These are phyloP conservation scores for Psephotus haematonotus DNA, from an alignment of 2,113 vertebrate genomes.

Conservation along the genomic window DNA sequence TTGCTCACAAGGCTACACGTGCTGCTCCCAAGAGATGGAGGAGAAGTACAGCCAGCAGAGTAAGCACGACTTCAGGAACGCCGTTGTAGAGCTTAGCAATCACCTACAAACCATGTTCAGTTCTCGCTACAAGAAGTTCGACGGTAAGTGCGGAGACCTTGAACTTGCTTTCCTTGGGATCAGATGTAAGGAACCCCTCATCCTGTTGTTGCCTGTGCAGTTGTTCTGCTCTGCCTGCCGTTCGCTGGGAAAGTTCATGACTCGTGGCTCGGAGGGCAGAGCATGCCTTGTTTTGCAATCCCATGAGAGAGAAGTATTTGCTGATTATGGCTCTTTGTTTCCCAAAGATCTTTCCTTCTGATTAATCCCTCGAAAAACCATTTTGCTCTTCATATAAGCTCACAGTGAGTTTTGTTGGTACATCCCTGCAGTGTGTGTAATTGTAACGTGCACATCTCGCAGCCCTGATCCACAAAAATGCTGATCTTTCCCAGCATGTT, in stretches of 20 bases:
- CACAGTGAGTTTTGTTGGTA: not conserved
- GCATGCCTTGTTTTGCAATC: conserved; percentile 39
- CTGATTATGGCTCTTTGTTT: conserved; percentile 26
- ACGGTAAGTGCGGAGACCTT: conserved; percentile 71
- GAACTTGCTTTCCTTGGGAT: not conserved
- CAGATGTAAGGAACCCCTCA: not conserved
- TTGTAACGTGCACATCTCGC: not conserved
- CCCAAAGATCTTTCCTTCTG: not conserved
- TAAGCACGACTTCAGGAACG: conserved; percentile 88
- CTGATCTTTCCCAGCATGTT: not conserved
- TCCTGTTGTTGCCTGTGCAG: not conserved
- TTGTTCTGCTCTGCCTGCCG: not conserved
- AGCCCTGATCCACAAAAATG: not conserved
- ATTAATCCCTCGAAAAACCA: not conserved
- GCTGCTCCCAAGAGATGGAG: conserved; percentile 98
- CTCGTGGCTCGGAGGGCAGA: not conserved
- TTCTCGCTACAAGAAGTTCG: conserved; percentile 91
- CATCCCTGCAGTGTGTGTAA: rapidly evolving
- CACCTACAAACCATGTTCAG: conserved; percentile 87
- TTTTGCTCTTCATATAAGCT: not conserved
- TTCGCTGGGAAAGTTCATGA: conserved; percentile 21
- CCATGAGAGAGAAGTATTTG: not conserved
- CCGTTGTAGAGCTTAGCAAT: conserved; percentile 84
- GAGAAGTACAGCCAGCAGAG: conserved; percentile 94
- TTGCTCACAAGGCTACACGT: conserved; percentile 91